Conservation (phyloP, 2,797 vertebrate genomes). For the Ctenopoma multispine region DNA sequence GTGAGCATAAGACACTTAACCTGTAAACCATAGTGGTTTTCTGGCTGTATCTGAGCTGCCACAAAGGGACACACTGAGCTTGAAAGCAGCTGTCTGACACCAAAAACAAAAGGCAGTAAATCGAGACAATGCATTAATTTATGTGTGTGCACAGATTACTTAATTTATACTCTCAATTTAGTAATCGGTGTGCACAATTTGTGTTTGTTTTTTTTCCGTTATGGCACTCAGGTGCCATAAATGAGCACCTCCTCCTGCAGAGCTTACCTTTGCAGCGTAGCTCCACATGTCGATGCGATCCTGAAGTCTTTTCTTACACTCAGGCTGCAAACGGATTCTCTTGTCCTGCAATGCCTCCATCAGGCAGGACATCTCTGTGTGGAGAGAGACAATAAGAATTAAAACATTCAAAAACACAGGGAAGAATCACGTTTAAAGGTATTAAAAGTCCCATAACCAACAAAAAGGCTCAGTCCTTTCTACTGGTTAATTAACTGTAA, state of each 20-base stretch:
- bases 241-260: too few relatives aligned
- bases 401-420: background rate
- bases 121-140: too few relatives aligned
- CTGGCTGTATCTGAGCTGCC: too few relatives aligned
- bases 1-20: too few relatives aligned
- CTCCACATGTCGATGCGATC: constrained; percentile 99
- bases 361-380: constrained; percentile 96
- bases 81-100: too few relatives aligned
- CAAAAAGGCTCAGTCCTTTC: background rate
- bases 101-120: too few relatives aligned
- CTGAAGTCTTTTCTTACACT: constrained; percentile 97
- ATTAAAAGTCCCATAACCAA: background rate
- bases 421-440: background rate
- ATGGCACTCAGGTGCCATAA: too few relatives aligned
- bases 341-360: constrained; percentile 97
- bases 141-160: too few relatives aligned
- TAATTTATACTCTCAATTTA: too few relatives aligned
- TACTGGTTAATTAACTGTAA: background rate
- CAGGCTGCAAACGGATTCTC: constrained; percentile 92
- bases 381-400: background rate
- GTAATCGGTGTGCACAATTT: background rate
- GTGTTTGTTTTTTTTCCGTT: background rate
- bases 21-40: too few relatives aligned
- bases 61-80: too few relatives aligned
- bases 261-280: constrained; percentile 93